A percentile compares a stretch with the other conserved stretches of the same genome.
phyloP scores from a whole-genome alignment of 2,797 vertebrate genomes.

The Notoglanidium macrostoma region DNA sequence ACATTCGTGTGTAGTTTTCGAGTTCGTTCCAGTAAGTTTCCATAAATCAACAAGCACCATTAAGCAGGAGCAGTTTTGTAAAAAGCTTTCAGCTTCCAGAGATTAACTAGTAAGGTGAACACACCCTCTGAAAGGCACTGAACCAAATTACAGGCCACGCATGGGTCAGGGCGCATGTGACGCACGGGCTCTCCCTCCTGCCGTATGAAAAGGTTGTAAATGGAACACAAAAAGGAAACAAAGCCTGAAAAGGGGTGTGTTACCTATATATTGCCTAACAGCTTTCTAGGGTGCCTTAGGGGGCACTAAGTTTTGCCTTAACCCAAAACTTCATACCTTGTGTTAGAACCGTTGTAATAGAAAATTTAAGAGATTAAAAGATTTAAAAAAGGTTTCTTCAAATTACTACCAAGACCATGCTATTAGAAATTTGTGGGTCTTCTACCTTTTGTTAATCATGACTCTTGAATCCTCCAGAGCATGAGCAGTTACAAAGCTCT shows the following conservation, averaged over 20 bases:
- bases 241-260: conserved; percentile 31
- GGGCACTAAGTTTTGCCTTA: background rate
- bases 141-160: conserved; percentile 43
- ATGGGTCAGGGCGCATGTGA: conserved; percentile 46
- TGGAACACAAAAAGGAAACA: conserved; percentile 30
- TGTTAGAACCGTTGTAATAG: background rate
- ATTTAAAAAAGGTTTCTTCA: background rate
- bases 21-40: background rate
- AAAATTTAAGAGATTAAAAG: background rate
- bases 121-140: conserved; percentile 37
- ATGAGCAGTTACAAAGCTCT: background rate
- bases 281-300: conserved; percentile 15
- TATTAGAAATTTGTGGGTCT: background rate
- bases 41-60: conserved; percentile 38
- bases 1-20: background rate
- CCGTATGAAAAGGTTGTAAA: conserved; percentile 26
- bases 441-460: background rate
- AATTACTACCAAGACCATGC: background rate
- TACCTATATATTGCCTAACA: conserved; percentile 29
- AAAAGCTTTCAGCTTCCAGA: background rate
- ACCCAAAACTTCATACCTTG: conserved; percentile 17
- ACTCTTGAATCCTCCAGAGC: background rate
- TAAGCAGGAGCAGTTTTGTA: conserved; percentile 26
- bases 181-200: conserved; percentile 7
- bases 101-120: conserved; percentile 28